Evolutionary conservation across 2,113 vertebrate genomes (phyloP).

Genomic region (Raphicerus campestris): DNA sequence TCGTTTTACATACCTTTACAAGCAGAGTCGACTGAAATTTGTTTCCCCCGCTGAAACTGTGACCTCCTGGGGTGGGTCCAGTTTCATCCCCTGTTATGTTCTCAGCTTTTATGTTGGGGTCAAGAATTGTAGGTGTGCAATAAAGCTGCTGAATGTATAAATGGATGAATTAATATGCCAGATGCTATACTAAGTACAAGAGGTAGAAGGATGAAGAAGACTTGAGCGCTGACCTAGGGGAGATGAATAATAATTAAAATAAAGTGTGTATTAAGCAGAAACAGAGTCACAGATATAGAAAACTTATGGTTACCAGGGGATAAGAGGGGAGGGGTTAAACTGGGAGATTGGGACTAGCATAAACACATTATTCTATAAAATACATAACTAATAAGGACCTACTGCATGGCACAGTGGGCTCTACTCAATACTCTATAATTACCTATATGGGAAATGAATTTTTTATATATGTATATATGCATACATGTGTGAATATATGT

Average conservation of each 20-base stretch:
- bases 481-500: not conserved
- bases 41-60: not conserved
- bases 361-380: not conserved
- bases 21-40: not conserved
- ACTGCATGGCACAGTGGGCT: not conserved
- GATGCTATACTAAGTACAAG: too few species aligned
- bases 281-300: not conserved
- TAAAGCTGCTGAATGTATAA: not conserved
- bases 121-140: not conserved
- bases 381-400: not conserved
- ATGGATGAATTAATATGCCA: not conserved
- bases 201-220: not conserved
- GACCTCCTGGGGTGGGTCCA: not conserved
- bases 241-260: not conserved
- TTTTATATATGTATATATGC: not conserved
- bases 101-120: not conserved
- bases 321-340: not conserved
- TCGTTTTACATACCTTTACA: rapidly evolving
- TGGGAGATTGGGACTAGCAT: not conserved
- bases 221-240: not conserved
- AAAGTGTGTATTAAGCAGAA: not conserved
- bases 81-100: not conserved
- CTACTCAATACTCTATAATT: not conserved
- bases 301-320: not conserved
- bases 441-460: not conserved